Conservation (phyloP, 1,140 invertebrate genomes). For the Araneus ventricosus region DNA sequence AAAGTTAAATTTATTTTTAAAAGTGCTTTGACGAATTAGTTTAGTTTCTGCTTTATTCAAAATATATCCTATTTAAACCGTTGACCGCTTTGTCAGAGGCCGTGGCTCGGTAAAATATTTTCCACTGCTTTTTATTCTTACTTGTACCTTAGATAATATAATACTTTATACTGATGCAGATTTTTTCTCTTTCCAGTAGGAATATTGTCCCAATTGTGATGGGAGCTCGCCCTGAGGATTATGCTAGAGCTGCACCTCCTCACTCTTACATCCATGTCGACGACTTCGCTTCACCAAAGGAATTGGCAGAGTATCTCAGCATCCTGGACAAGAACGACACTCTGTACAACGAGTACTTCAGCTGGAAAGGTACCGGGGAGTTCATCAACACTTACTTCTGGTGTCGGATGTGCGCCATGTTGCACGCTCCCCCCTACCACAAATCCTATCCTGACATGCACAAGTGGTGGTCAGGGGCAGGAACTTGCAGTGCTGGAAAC, state of each 20-base stretch:
- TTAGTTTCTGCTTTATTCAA: too few relatives aligned
- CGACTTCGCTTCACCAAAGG: slow-evolving; percentile 92
- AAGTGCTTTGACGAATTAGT: too few relatives aligned
- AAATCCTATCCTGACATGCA: slow-evolving; percentile 83
- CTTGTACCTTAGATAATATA: background rate
- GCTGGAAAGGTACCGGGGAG: slow-evolving; percentile 93
- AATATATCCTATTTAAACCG: too few relatives aligned
- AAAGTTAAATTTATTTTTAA: too few relatives aligned
- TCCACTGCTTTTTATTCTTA: too few relatives aligned
- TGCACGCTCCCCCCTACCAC: slow-evolving; percentile 85
- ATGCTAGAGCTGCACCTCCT: slow-evolving; percentile 90
- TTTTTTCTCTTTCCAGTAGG: slow-evolving; percentile 83
- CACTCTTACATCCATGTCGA: slow-evolving; percentile 96
- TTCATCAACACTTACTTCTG: slow-evolving; percentile 97
- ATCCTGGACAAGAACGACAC: slow-evolving; percentile 91
- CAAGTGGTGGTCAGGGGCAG: slow-evolving; percentile 77
- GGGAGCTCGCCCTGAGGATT: slow-evolving; percentile 95
- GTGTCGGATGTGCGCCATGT: slow-evolving; percentile 94
- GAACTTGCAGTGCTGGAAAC: slow-evolving; percentile 67
- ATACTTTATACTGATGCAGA: background rate
- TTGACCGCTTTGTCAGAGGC: too few relatives aligned
- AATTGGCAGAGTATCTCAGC: slow-evolving; percentile 91
- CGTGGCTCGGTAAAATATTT: too few relatives aligned
- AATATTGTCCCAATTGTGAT: slow-evolving; percentile 96
- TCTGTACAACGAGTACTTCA: slow-evolving; percentile 95